Percentiles rank a stretch among this genome's conserved stretches.
Conservation (phyloP, 1,140 invertebrate genomes). For the Micrasema longulum region DNA sequence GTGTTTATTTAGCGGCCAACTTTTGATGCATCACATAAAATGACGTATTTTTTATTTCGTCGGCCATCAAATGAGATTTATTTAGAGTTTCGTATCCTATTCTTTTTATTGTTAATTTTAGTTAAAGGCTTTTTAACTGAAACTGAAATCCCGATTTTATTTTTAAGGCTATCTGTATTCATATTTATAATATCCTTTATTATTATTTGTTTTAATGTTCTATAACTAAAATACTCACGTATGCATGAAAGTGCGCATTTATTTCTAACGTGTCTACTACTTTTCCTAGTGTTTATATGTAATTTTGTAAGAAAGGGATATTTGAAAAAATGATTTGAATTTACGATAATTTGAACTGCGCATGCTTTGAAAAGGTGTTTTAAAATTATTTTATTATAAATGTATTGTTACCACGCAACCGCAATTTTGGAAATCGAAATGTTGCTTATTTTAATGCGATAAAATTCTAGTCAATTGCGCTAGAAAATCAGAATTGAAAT, state of each 20-base stretch:
- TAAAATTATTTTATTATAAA: slow-evolving; percentile 16
- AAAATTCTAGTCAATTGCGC: slow-evolving; percentile 53
- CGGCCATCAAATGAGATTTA: too few species aligned
- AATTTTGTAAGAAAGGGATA: slow-evolving; percentile 36
- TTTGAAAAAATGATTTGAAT: slow-evolving; percentile 24
- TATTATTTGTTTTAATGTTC: slow-evolving; percentile 21
- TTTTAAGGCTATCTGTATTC: too few species aligned
- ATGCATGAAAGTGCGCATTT: slow-evolving; percentile 33
- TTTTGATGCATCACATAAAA: too few species aligned
- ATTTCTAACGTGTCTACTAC: slow-evolving; percentile 15
- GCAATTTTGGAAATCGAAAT: slow-evolving; percentile 49
- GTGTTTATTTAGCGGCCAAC: too few species aligned
- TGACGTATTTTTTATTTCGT: too few species aligned
- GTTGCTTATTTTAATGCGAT: slow-evolving; percentile 54
- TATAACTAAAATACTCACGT: slow-evolving; percentile 21
- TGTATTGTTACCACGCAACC: slow-evolving; percentile 53
- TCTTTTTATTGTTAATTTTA: slow-evolving; percentile 30
- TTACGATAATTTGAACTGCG: slow-evolving; percentile 1
- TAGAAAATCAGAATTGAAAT: slow-evolving; percentile 54
- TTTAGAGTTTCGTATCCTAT: slow-evolving; percentile 11
- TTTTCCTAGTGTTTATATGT: slow-evolving; percentile 30
- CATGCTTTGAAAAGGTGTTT: background rate
- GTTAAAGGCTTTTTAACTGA: slow-evolving; percentile 3
- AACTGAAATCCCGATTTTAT: background rate
- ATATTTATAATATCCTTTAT: slow-evolving; percentile 1